Conservation (phyloP, 2,113 vertebrate species). For the Rhodinocichla rosea region DNA sequence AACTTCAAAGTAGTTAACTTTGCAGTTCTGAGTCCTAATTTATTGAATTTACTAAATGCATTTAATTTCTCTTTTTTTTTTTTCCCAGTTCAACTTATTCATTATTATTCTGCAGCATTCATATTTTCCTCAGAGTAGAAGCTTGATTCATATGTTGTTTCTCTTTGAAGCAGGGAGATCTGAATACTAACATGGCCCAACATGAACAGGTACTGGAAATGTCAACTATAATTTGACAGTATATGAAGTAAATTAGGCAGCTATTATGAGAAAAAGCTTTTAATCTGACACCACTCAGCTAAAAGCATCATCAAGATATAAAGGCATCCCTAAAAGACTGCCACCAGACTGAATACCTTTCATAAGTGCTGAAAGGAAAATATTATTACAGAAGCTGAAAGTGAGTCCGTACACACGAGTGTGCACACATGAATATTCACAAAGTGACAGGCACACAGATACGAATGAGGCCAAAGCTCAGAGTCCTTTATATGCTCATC, state of each 20-base stretch:
- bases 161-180: neutral
- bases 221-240: neutral
- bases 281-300: neutral
- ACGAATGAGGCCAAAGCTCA: neutral
- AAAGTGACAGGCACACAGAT: neutral
- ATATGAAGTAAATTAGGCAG: neutral
- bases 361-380: neutral
- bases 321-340: neutral
- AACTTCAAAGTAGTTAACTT: neutral
- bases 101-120: neutral
- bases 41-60: neutral
- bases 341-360: neutral
- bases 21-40: neutral
- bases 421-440: neutral
- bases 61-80: neutral
- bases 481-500: neutral
- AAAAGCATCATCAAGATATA: neutral
- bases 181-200: neutral
- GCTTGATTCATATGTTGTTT: neutral
- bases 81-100: neutral
- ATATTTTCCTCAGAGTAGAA: neutral
- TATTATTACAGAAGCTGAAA: neutral
- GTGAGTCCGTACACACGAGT: neutral
- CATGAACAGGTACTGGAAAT: neutral
- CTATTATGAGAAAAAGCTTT: neutral